phyloP scores from a whole-genome alignment of 2,113 vertebrate species.

The Grus americana region DNA sequence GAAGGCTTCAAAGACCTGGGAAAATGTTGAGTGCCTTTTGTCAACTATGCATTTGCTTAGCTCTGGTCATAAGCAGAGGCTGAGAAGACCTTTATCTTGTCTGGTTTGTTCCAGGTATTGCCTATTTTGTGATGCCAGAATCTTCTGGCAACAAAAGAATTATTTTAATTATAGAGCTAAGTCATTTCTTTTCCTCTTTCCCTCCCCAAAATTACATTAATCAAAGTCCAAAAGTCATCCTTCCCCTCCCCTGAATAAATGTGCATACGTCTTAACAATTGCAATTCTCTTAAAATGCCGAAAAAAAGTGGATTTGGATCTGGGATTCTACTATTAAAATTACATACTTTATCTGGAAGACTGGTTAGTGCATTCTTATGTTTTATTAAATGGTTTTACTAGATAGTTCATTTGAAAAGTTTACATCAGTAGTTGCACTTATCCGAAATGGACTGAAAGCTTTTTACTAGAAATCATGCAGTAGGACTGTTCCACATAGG shows the following conservation, averaged over 20 bases:
- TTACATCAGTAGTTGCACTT: background rate
- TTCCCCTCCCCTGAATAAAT: background rate
- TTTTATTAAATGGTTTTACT: background rate
- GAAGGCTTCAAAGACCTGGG: background rate
- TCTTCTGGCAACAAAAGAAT: background rate
- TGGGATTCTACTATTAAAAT: background rate
- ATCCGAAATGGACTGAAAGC: background rate
- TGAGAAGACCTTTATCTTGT: background rate
- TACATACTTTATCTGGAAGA: background rate
- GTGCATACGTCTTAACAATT: background rate
- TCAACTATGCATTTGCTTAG: background rate
- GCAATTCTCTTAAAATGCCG: background rate
- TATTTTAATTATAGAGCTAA: background rate
- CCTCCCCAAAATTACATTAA: fast-evolving
- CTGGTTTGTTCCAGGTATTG: background rate
- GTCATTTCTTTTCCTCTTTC: background rate
- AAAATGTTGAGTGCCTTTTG: background rate
- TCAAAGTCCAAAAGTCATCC: background rate
- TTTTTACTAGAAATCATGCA: background rate
- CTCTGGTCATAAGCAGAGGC: background rate
- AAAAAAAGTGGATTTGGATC: background rate
- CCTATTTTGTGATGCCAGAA: background rate
- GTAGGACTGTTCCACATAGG: background rate
- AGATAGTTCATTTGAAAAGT: background rate
- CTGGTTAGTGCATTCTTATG: background rate